A percentile compares a stretch with the other conserved stretches of the same genome.
These are phyloP conservation scores for Tenebrio molitor DNA, from an alignment of 1,140 invertebrate species.

Conservation along the genomic window DNA sequence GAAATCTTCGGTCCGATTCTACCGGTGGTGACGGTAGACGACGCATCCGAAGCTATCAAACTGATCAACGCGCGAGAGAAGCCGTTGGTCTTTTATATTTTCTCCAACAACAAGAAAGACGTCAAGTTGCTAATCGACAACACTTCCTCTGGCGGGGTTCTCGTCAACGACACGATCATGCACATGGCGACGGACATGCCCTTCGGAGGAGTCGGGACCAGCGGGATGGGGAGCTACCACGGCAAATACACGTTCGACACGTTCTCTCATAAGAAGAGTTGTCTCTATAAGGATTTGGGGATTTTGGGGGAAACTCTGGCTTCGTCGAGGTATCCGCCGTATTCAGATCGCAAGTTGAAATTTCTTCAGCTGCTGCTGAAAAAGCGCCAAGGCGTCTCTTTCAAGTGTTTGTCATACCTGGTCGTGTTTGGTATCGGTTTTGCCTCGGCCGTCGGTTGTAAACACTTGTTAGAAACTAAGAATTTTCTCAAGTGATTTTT, in stretches of 20 bases:
- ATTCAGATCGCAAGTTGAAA: constrained; percentile 80
- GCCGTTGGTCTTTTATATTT: constrained; percentile 90
- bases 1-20: constrained; percentile 97
- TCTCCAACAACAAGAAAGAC: constrained; percentile 78
- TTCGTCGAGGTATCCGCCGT: constrained; percentile 84
- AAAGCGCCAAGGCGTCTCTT: constrained; percentile 40
- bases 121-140: constrained; percentile 74
- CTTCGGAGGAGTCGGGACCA: constrained; percentile 89
- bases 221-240: constrained; percentile 94
- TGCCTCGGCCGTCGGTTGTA: constrained; percentile 6
- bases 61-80: constrained; percentile 78
- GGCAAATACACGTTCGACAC: constrained; percentile 93
- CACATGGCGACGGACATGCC: constrained; percentile 87
- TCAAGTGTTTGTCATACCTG: constrained; percentile 5
- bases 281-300: constrained; percentile 81
- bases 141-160: constrained; percentile 86
- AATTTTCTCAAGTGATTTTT: background rate
- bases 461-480: constrained; percentile 7
- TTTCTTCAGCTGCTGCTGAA: constrained; percentile 74
- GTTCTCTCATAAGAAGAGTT: constrained; percentile 92
- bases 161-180: constrained; percentile 93
- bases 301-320: constrained; percentile 77
- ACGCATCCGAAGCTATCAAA: constrained; percentile 89
- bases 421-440: constrained; percentile 15
- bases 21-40: constrained; percentile 86